Percentiles rank a stretch among this genome's conserved stretches.
Evolutionary conservation across 2,888 invertebrate species (phyloP).

Genomic region (Chrysodeixis includens): DNA sequence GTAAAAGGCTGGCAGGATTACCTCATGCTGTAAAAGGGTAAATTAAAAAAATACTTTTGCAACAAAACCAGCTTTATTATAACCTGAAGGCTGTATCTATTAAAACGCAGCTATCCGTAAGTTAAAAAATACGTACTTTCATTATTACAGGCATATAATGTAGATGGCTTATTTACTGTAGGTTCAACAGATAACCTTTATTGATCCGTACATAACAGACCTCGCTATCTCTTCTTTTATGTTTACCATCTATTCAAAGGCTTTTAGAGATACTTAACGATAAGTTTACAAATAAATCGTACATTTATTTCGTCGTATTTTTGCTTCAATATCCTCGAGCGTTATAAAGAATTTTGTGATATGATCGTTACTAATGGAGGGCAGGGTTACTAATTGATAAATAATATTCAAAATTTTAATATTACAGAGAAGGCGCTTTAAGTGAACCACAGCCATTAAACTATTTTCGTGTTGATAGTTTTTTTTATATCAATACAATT

Average conservation of each 20-base stretch:
- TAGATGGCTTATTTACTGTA: background rate
- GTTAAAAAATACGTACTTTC: too few relatives aligned
- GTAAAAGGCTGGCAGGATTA: background rate
- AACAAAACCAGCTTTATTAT: background rate
- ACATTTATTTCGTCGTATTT: background rate
- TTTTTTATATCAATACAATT: background rate
- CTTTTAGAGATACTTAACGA: background rate
- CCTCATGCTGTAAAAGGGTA: background rate
- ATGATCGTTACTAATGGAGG: too few relatives aligned
- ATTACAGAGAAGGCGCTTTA: too few relatives aligned
- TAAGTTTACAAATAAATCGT: background rate
- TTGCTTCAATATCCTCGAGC: background rate
- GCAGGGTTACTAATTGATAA: too few relatives aligned
- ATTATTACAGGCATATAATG: too few relatives aligned
- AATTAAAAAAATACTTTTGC: background rate
- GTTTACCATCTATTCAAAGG: conserved; percentile 1
- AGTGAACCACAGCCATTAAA: too few relatives aligned
- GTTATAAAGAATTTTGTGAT: background rate
- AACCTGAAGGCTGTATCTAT: background rate
- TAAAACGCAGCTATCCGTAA: too few relatives aligned
- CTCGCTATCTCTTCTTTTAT: background rate
- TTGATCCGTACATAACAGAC: background rate
- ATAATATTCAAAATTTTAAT: too few relatives aligned
- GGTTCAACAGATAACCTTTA: background rate
- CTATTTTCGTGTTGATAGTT: too few relatives aligned